phyloP scores from a whole-genome alignment of 2,113 vertebrate species.

The Calonectris borealis region DNA sequence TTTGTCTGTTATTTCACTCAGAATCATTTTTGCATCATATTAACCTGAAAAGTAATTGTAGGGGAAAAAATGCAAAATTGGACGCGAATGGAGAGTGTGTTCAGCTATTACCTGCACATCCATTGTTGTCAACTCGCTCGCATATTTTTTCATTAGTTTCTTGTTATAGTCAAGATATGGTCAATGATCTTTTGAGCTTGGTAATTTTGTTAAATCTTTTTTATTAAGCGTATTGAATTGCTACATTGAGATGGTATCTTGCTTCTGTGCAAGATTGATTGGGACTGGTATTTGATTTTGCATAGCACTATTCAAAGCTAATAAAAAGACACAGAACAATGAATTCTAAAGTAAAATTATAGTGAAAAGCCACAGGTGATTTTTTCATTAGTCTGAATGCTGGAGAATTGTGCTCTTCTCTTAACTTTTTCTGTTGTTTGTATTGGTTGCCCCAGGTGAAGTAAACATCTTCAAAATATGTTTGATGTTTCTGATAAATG shows the following conservation, averaged over 20 bases:
- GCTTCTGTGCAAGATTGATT: not conserved
- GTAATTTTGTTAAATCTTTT: conserved; percentile 46
- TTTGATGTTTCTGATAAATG: not conserved
- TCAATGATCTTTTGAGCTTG: conserved; percentile 32
- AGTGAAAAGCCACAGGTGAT: conserved; percentile 28
- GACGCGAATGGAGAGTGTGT: not conserved
- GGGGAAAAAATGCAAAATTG: not conserved
- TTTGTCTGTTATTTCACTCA: not conserved
- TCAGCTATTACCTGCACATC: not conserved
- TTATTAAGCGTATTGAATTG: conserved; percentile 17
- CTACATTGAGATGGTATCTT: not conserved
- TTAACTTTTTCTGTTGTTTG: not conserved
- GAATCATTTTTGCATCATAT: not conserved
- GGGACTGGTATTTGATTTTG: conserved; percentile 20
- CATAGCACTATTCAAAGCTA: not conserved
- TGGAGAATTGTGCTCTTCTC: not conserved
- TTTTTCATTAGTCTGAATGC: conserved; percentile 3
- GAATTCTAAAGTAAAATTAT: conserved; percentile 5
- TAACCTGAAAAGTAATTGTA: not conserved
- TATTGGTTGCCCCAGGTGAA: not conserved
- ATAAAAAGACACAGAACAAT: conserved; percentile 23
- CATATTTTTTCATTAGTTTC: conserved; percentile 15
- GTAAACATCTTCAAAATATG: conserved; percentile 8
- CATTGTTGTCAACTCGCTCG: not conserved
- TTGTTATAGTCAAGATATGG: conserved; percentile 7